A percentile compares a stretch with the other conserved stretches of the same genome.
phyloP scores from a whole-genome alignment of 2,888 invertebrate genomes.

The Drosophila picticornis region DNA sequence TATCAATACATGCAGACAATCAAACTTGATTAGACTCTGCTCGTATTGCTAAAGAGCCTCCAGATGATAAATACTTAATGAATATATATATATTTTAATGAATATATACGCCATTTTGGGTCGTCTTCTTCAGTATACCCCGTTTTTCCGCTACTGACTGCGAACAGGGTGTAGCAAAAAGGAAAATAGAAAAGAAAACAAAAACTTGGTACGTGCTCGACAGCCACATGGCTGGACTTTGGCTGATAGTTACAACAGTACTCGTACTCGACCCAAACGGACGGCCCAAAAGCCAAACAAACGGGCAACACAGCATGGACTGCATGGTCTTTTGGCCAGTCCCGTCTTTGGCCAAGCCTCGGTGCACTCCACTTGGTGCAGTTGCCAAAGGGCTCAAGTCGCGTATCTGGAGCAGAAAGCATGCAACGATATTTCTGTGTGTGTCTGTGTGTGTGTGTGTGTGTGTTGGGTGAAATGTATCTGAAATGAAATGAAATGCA shows the following conservation, averaged over 20 bases:
- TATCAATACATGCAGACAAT: neutral
- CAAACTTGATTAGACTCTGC: neutral
- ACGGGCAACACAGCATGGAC: slow-evolving; percentile 8
- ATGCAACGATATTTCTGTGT: slow-evolving; percentile 31
- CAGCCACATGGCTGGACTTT: slow-evolving; percentile 53
- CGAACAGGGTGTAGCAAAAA: neutral
- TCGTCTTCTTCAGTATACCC: neutral
- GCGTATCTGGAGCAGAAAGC: slow-evolving; percentile 74
- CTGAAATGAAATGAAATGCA: slow-evolving; percentile 25
- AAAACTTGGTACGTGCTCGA: slow-evolving; percentile 64
- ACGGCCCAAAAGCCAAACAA: slow-evolving; percentile 29
- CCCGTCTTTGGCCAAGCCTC: slow-evolving; percentile 55
- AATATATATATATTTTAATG: too few species aligned
- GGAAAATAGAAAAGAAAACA: slow-evolving; percentile 16
- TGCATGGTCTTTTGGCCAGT: slow-evolving; percentile 31
- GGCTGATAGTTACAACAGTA: slow-evolving; percentile 23
- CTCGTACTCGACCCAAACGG: slow-evolving; percentile 7
- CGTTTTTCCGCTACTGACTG: neutral
- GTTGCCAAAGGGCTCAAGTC: slow-evolving; percentile 66
- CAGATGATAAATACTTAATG: neutral
- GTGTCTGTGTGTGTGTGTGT: neutral
- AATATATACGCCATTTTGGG: neutral
- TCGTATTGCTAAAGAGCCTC: neutral
- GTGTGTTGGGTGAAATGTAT: slow-evolving; percentile 22
- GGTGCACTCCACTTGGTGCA: slow-evolving; percentile 71